Evolutionary conservation across 2,888 invertebrate species (phyloP).

Genomic region (Mythimna ferrago): DNA sequence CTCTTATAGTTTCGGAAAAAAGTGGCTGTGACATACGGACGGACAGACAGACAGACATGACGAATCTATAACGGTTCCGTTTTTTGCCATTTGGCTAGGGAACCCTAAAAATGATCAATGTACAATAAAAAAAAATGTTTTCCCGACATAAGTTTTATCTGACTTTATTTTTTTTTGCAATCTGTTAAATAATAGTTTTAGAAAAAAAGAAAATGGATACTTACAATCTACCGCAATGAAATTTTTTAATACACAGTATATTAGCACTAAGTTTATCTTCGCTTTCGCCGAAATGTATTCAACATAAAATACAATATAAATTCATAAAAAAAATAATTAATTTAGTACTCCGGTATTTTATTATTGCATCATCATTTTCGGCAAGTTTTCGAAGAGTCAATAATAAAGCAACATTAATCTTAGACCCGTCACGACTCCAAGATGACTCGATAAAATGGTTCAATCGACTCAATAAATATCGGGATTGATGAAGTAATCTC

Average conservation of each 20-base stretch:
- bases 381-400: constrained; percentile 13
- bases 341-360: not conserved
- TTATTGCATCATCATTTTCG: constrained; percentile 13
- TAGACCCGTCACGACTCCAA: constrained; percentile 28
- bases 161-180: not conserved
- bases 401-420: constrained; percentile 21
- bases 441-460: constrained; percentile 21
- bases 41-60: too few relatives aligned
- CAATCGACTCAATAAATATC: constrained; percentile 24
- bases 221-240: not conserved
- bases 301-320: not conserved
- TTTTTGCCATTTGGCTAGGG: too few relatives aligned
- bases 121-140: not conserved
- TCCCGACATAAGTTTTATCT: too few relatives aligned
- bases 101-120: too few relatives aligned
- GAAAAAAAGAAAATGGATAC: not conserved
- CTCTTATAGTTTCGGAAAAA: too few relatives aligned
- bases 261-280: not conserved
- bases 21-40: too few relatives aligned
- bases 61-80: too few relatives aligned
- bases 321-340: not conserved
- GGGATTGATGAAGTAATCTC: constrained; percentile 28
- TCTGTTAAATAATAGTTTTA: not conserved
- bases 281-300: not conserved
- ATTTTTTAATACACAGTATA: not conserved